Base-by-base conservation (phyloP, 1,140 invertebrate genomes). In the Hylaeus anthracinus region DNA sequence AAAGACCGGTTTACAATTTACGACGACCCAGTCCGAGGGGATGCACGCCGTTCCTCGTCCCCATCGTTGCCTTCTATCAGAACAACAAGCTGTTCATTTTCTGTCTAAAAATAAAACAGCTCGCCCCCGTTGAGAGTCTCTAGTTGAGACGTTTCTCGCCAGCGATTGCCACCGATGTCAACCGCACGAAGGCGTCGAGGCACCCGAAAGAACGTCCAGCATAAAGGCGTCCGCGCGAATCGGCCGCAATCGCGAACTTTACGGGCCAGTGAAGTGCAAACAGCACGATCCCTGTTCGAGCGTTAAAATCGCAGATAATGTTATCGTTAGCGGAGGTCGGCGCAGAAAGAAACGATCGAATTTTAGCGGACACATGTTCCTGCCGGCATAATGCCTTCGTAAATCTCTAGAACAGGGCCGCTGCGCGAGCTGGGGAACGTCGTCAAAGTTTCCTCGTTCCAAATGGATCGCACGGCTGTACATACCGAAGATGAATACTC, bases 261-360 rank as follows among this genome's bases (percentile, higher is more conserved):
- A 81, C 73, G 73, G 48, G 51, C 73, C 79, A 81, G 66, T 81
- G 74, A 81, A 81, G 60, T 76, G 79, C 64, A 48, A 76, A 77
- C 74, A 48, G 26, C n/a, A 53, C 66, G 60, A 77, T 81, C 41
- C 65, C 5, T 73, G 51, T 64, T 81, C 79, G 66, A 77, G 72
- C 79, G 79, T 81, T 66, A 74, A 80, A 80, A 80, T 67, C 71
- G 71, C 37, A 66, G 72, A 80, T 80, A 80, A 75, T 60, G 78
- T 67, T 80, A 80, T 80, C 78, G 72, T 63, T 53, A 72, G 45
- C 53, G 76, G 26, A 1, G 45, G 10, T 3, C 79, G 48, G 26
- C 45, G 10, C 37, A 8, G 58, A 70, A 77, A 81, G 79, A 76
- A 81, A 63, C 66, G 64, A 76, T 81, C 56, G 74, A 81, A 77